Percentiles rank a stretch among this genome's conserved stretches.
phyloP scores from a whole-genome alignment of 2,888 invertebrate species.

The Drosophila phalerata region DNA sequence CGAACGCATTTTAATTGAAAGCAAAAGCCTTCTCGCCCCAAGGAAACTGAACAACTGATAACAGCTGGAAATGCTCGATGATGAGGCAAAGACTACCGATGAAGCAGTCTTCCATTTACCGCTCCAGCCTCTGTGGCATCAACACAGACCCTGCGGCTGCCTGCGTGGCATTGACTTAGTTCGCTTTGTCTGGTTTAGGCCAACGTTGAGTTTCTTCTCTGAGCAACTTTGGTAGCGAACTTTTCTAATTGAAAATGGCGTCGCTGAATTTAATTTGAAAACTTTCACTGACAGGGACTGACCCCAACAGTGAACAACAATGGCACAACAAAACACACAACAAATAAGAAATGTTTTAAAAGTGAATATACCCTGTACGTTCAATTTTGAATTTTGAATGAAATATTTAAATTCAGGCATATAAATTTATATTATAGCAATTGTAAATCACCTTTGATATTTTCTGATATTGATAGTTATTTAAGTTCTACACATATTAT shows the following conservation, averaged over 20 bases:
- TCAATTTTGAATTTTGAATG: neutral
- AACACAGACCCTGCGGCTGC: slow-evolving; percentile 19
- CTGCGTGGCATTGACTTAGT: slow-evolving; percentile 35
- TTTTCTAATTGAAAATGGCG: slow-evolving; percentile 81
- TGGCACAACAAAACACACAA: neutral
- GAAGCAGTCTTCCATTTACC: slow-evolving; percentile 22
- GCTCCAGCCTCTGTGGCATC: neutral
- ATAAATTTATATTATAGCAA: too few relatives aligned
- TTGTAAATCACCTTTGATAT: too few relatives aligned
- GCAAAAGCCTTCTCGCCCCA: slow-evolving; percentile 30
- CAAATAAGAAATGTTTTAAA: neutral
- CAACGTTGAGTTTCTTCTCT: slow-evolving; percentile 32
- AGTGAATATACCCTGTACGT: slow-evolving; percentile 7
- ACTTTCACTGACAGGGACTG: slow-evolving; percentile 75
- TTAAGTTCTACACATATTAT: too few relatives aligned
- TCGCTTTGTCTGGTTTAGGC: slow-evolving; percentile 36
- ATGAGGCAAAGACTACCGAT: slow-evolving; percentile 56
- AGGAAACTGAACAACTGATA: slow-evolving; percentile 39
- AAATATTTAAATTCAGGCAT: neutral
- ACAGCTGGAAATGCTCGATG: slow-evolving; percentile 60
- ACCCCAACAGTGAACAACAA: slow-evolving; percentile 41
- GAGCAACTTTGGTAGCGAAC: slow-evolving; percentile 69
- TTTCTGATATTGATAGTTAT: too few relatives aligned
- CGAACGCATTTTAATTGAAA: slow-evolving; percentile 81
- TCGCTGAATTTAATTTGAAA: slow-evolving; percentile 80